A percentile compares a stretch with the other conserved stretches of the same genome.
Evolutionary conservation across 2,797 vertebrate genomes (phyloP).

Genomic region (Anableps anableps): DNA sequence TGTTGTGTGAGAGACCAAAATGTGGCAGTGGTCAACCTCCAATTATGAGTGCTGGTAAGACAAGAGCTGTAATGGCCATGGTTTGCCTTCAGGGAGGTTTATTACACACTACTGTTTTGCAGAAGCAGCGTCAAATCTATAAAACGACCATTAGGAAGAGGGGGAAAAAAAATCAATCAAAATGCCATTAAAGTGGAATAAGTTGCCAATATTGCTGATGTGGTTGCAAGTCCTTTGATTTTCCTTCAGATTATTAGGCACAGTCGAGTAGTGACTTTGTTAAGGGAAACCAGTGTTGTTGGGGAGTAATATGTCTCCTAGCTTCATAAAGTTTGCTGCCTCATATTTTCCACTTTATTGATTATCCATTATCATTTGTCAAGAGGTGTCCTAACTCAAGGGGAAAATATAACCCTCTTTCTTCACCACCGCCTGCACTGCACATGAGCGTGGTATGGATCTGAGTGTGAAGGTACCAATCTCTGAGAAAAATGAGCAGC

Average conservation of each 20-base stretch:
- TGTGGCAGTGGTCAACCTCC: slow-evolving; percentile 98
- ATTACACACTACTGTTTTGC: slow-evolving; percentile 99
- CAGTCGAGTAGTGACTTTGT: slow-evolving; percentile 99
- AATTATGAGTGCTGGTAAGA: slow-evolving; percentile 99
- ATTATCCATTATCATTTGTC: slow-evolving; percentile 99
- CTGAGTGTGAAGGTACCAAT: slow-evolving; percentile 96
- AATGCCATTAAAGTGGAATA: slow-evolving; percentile 99
- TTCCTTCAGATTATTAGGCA: slow-evolving; percentile 99
- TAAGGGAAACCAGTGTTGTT: slow-evolving; percentile 99
- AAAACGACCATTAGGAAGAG: slow-evolving; percentile 99
- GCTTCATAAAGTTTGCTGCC: slow-evolving; percentile 99
- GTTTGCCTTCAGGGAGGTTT: slow-evolving; percentile 99
- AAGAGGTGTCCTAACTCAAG: slow-evolving; percentile 99
- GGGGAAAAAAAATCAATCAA: slow-evolving; percentile 98
- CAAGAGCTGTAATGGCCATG: slow-evolving; percentile 99
- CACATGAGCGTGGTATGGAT: slow-evolving; percentile 94
- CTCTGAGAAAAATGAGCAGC: slow-evolving; percentile 97
- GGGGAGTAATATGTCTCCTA: slow-evolving; percentile 99
- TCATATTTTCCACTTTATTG: slow-evolving; percentile 99
- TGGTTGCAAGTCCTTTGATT: slow-evolving; percentile 99
- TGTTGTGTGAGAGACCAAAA: slow-evolving; percentile 85
- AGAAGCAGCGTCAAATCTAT: slow-evolving; percentile 99
- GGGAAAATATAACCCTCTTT: slow-evolving; percentile 99
- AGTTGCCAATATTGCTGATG: slow-evolving; percentile 99
- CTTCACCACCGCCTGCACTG: slow-evolving; percentile 85